Conservation (phyloP, 2,888 invertebrate species). For the Schizaphis graminum region DNA sequence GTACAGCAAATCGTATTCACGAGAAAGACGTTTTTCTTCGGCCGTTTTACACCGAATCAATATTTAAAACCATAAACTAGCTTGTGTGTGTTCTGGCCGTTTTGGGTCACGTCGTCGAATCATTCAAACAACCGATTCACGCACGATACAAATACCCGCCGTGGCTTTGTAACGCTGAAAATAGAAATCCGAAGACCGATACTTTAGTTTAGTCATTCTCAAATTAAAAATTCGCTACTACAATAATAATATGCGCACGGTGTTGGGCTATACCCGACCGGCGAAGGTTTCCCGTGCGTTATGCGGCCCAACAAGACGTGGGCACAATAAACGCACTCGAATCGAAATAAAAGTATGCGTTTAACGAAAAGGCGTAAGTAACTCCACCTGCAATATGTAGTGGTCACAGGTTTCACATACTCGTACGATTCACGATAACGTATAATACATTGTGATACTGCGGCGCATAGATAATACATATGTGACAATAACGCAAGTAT, state of each 20-base stretch:
- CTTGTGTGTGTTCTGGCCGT: background rate
- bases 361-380: background rate
- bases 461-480: background rate
- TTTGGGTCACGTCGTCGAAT: slow-evolving; percentile 13
- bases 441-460: background rate
- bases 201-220: slow-evolving; percentile 12
- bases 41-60: background rate
- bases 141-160: background rate
- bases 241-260: background rate
- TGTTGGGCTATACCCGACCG: background rate
- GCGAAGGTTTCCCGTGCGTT: background rate
- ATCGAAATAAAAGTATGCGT: background rate
- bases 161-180: background rate
- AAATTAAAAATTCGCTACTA: background rate
- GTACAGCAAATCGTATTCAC: background rate
- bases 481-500: background rate
- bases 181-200: background rate
- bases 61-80: background rate
- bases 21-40: background rate
- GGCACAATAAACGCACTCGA: background rate
- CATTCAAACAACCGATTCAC: background rate
- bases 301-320: background rate
- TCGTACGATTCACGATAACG: background rate
- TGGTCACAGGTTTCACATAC: background rate
- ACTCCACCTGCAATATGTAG: background rate